Evolutionary conservation across 2,797 vertebrate species (phyloP), one percentile per base, ranked within the genome.

Genomic region (Valencia hispanica): DNA sequence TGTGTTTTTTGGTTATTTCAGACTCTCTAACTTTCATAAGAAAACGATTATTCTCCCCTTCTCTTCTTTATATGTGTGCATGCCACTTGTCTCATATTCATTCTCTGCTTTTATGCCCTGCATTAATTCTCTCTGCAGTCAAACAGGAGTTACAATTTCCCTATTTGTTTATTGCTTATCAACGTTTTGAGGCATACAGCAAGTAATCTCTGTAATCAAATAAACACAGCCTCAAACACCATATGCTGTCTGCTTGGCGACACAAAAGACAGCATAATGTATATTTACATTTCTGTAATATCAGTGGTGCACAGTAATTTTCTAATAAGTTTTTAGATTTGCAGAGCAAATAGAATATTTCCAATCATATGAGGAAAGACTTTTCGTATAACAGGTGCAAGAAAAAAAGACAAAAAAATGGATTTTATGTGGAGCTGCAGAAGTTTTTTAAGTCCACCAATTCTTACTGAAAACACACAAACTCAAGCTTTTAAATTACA

Each of bases 1-100:
- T 70, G 51, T 75, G 57, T 73, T 27, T 79, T 68, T 57, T 79
- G 63, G 22, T 82, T 32, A 75, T 87, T 86, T n/a, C 74, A 78
- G 63, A 45, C 32, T 74, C 75, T 82, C 15, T 75, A 53, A 68
- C 45, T 68, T 75, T 32, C 36, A 74, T 57, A 63, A 68, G 34
- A 18, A 11, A 77, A n/a, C 11, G 11, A 20, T 32, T 63, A 18
- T 63, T 4, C 43, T 59, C 51, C 45, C n/a, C 3, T 32, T 51
- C 2, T 50, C 0, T 15, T 66, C 8, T 78, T 36, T 50, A 39
- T 39, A 36, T 80, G 30, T 61, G 1, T 87, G 86, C 85, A 90
- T 86, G 85, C 47, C 75, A 69, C 45, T 75, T 70, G 12, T 72
- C 85, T 41, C 45, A 53, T 68, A 22, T 8, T 72, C 53, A 36